phyloP scores from a whole-genome alignment of 2,888 invertebrate species.

The Spilarctia lutea region DNA sequence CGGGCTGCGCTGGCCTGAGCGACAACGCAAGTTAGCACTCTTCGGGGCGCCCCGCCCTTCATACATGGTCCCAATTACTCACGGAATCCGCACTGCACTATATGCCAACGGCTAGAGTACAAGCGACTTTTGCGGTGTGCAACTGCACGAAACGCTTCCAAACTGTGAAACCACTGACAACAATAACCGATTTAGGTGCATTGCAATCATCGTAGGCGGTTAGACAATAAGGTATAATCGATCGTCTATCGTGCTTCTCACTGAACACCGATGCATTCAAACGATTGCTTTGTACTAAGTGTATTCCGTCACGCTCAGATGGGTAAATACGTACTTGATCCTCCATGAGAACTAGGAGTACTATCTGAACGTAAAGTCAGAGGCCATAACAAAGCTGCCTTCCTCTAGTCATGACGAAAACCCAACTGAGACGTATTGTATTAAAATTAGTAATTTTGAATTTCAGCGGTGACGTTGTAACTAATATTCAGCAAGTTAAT shows the following conservation, averaged over 20 bases:
- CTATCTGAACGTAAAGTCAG: conserved; percentile 59
- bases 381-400: conserved; percentile 77
- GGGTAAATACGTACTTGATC: conserved; percentile 80
- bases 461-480: conserved; percentile 82
- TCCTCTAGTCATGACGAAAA: conserved; percentile 78
- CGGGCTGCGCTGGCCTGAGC: conserved; percentile 69
- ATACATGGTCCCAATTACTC: conserved; percentile 58
- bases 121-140: conserved; percentile 69
- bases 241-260: conserved; percentile 72
- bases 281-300: conserved; percentile 62
- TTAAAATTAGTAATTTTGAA: conserved; percentile 86
- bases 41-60: conserved; percentile 68
- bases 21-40: conserved; percentile 65
- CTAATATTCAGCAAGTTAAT: conserved; percentile 83
- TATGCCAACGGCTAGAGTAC: conserved; percentile 66
- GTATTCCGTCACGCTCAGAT: conserved; percentile 58
- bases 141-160: conserved; percentile 74
- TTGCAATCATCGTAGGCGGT: conserved; percentile 72
- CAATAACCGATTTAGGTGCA: conserved; percentile 76
- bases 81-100: conserved; percentile 59
- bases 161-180: conserved; percentile 76
- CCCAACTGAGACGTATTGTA: conserved; percentile 83
- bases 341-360: conserved; percentile 71
- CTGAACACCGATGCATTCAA: conserved; percentile 66
- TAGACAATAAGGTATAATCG: conserved; percentile 74